Conservation (phyloP, 1,140 invertebrate species). For the Tenebrio molitor region DNA sequence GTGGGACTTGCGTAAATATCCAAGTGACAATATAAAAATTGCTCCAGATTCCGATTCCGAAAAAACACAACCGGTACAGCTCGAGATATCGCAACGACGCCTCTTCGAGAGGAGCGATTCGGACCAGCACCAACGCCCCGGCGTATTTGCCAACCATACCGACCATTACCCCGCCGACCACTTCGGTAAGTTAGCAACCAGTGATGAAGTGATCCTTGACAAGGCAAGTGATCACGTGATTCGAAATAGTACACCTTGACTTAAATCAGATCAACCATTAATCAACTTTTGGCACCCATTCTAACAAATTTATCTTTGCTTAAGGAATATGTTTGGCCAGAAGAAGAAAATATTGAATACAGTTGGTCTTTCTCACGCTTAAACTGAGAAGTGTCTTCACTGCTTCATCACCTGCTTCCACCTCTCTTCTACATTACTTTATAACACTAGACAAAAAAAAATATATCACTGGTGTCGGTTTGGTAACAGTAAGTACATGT, state of each 20-base stretch:
- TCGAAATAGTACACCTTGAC: slow-evolving; percentile 56
- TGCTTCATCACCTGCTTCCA: slow-evolving; percentile 41
- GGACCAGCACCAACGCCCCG: slow-evolving; percentile 58
- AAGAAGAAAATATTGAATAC: slow-evolving; percentile 51
- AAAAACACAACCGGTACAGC: slow-evolving; percentile 57
- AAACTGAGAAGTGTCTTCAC: slow-evolving; percentile 53
- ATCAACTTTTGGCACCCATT: slow-evolving; percentile 37
- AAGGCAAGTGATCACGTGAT: slow-evolving; percentile 35
- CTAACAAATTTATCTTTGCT: slow-evolving; percentile 55
- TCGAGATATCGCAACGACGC: slow-evolving; percentile 61
- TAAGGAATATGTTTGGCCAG: slow-evolving; percentile 57
- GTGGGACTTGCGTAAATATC: slow-evolving; percentile 29
- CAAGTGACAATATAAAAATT: slow-evolving; percentile 32
- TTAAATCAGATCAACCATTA: slow-evolving; percentile 42
- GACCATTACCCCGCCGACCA: slow-evolving; percentile 51
- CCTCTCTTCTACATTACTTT: slow-evolving; percentile 33
- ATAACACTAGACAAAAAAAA: slow-evolving; percentile 29
- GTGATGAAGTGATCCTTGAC: slow-evolving; percentile 10
- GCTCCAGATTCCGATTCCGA: slow-evolving; percentile 47
- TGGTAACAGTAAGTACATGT: slow-evolving; percentile 46
- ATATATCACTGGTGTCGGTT: slow-evolving; percentile 48
- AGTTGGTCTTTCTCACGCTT: slow-evolving; percentile 54
- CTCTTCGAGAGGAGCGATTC: slow-evolving; percentile 50
- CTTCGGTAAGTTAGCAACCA: slow-evolving; percentile 39
- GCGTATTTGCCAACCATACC: slow-evolving; percentile 63